Evolutionary conservation across 2,113 vertebrate genomes (phyloP), one percentile per base, ranked within the genome.

Genomic region (Takifugu bimaculatus): DNA sequence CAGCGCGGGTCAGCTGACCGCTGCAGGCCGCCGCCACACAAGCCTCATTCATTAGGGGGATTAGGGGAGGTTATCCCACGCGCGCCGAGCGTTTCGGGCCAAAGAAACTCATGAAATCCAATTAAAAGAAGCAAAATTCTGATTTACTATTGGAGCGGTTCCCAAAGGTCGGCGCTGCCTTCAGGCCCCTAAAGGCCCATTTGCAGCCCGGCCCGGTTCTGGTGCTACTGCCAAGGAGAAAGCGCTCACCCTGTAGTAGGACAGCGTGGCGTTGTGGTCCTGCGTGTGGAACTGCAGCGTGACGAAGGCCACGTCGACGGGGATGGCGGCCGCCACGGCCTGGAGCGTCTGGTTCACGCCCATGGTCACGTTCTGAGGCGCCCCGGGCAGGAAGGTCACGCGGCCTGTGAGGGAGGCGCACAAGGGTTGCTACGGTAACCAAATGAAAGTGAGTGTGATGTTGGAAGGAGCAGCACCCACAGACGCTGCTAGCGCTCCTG

Each of bases 281-380:
- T 93, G 94, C 1, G 93, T 91, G 77, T 98, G 96, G 63, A 94
- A 92, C 88, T 98, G 96, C 79, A 97, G 91, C 7, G 92, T 85
- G 75, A 97, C 26, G 39, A 93, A 92, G 13, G 94, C 83, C 4
- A 92, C 89, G 0, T 93, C 93, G 26, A 79, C 51, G 6, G 90
- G 89, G 67, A 99, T 92, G 53, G 88, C 77, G 68, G 85, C 90
- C 75, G 94, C 84, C 20, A 93, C 60, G 2, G 90, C 94, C 82
- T 94, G 93, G 60, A 93, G 88, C 0, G 93, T 91, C 73, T 65
- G 87, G 7, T 91, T 91, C 72, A 63, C 81, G 13, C 89, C 90
- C 67, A 99, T 82, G 10, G 78, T 83, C 45, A 98, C 85, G 12
- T 94, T 92, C 80, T 88, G 93, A 78, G 95, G 98, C 15, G 85